Evolutionary conservation across 2,797 vertebrate genomes (phyloP), one percentile per base, ranked within the genome.

Genomic region (Schizopygopsis pylzovi): DNA sequence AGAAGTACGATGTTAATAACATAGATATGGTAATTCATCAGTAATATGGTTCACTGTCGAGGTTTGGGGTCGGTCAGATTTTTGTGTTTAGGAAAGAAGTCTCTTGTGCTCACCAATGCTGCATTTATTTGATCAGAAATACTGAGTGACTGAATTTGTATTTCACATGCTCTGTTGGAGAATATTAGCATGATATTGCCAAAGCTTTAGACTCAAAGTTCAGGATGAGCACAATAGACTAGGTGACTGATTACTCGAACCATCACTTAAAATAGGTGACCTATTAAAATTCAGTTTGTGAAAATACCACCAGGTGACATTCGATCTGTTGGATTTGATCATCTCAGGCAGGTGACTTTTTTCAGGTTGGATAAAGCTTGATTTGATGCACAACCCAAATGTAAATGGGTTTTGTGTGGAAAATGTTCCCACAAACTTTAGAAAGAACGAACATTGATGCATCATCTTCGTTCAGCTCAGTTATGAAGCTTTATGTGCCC

Each of bases 171-270:
- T 84, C 43, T 75, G 25, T 20, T 75, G 1, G 22, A 47, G 1
- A 61, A 77, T 54, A 43, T 41, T 20, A 25, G 1, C 18, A 22
- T n/a, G 59, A 52, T 10, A 41, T 39, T 15, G 25, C 37, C 10
- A 6, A 43, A 54, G 15, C 6, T 71, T 71, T 15, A 59, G 3
- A 33, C 10, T 79, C 83, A 72, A 85, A 80, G 83, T 85, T 85
- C 83, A 85, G 20, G 83, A 85, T 49, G 52, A 70, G 28, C 25
- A 33, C 37, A 41, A 59, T 5, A 47, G 37, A 79, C 41, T 80
- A 25, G 8, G 65, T 79, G 76, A 79, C 75, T 79, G 37, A 85
- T 78, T 79, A 15, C 79, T 67, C 18, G 1, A 79, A 79, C 22
- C 3, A 59, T 71, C 37, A 45, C 4, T 0, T 43, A 39, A 79